A percentile compares a stretch with the other conserved stretches of the same genome.
Evolutionary conservation across 2,113 vertebrate genomes (phyloP).

Genomic region (Piprites chloris): DNA sequence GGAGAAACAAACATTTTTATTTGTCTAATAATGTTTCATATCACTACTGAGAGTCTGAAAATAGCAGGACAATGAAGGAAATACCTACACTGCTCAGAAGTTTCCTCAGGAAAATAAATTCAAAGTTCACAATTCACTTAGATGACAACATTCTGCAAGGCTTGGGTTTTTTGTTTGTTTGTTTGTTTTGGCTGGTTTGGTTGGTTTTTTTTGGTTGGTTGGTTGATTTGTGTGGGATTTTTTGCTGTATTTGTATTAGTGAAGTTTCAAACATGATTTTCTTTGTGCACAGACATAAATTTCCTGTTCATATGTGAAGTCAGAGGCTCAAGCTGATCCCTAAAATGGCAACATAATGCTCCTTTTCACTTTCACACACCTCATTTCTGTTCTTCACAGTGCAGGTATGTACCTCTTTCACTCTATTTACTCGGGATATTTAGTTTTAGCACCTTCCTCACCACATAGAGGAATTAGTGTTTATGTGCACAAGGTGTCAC

Average conservation of each 20-base stretch:
- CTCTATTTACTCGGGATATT: not conserved
- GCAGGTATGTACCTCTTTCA: not conserved
- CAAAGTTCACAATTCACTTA: not conserved
- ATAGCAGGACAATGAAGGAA: not conserved
- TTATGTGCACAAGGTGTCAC: not conserved
- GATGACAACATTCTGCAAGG: not conserved
- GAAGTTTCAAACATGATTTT: not conserved
- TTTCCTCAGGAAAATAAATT: not conserved
- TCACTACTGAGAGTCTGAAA: not conserved
- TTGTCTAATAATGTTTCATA: not conserved
- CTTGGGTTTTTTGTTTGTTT: not conserved
- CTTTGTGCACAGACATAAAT: not conserved
- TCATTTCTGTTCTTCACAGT: not conserved
- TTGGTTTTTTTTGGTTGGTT: not conserved
- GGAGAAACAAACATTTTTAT: not conserved
- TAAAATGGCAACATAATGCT: not conserved
- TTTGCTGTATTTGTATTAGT: not conserved
- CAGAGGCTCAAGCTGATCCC: not conserved
- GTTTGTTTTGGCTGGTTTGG: not conserved
- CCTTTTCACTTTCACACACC: rapidly evolving
- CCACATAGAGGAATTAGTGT: not conserved
- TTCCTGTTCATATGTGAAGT: not conserved
- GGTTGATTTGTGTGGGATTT: not conserved
- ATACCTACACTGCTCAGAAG: not conserved
- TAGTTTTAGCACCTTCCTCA: not conserved